Percentiles rank a stretch among this genome's conserved stretches.
Conservation (phyloP, 2,797 vertebrate species). For the Australoheros facetus region DNA sequence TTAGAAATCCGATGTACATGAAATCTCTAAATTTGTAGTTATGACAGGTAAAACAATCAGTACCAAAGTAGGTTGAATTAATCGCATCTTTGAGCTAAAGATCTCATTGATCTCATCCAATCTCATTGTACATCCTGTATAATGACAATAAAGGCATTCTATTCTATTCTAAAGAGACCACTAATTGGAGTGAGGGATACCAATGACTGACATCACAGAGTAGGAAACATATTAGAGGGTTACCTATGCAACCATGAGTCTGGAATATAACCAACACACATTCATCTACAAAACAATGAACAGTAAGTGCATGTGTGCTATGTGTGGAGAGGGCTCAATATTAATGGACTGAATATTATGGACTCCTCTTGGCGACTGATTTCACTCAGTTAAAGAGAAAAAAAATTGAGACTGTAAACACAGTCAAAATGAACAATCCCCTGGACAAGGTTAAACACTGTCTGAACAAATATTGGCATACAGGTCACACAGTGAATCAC, state of each 20-base stretch:
- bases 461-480: fast-evolving
- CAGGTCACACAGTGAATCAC: background rate
- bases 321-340: too few relatives aligned
- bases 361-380: background rate
- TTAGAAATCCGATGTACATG: background rate
- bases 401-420: background rate
- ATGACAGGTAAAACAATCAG: background rate
- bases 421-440: background rate
- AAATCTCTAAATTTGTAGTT: background rate
- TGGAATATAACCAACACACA: too few relatives aligned
- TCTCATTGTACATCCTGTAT: too few relatives aligned
- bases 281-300: too few relatives aligned
- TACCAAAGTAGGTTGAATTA: background rate
- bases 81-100: background rate
- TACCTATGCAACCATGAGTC: background rate
- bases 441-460: background rate
- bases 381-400: too few relatives aligned
- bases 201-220: too few relatives aligned
- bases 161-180: too few relatives aligned
- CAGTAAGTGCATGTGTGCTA: too few relatives aligned
- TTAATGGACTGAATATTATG: background rate
- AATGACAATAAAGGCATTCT: too few relatives aligned
- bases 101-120: too few relatives aligned
- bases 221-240: background rate
- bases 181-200: too few relatives aligned